phyloP scores from a whole-genome alignment of 2,888 invertebrate species.

The Eudemis profundana region DNA sequence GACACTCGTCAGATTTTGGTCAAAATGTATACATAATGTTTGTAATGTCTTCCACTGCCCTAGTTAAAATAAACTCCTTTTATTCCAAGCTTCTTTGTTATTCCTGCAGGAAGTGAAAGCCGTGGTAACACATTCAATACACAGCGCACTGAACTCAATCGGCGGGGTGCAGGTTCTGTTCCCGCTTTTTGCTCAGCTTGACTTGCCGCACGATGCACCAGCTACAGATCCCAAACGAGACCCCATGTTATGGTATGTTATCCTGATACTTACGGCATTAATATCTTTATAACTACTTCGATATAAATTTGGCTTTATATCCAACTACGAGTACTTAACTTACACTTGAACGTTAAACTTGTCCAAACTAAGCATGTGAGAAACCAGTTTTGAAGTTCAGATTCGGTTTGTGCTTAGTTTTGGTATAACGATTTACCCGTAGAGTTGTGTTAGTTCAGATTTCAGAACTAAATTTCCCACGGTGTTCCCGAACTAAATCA shows the following conservation, averaged over 20 bases:
- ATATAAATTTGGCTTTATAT: too few relatives aligned
- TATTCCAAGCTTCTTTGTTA: constrained; percentile 44
- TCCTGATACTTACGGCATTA: constrained; percentile 45
- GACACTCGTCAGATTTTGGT: too few relatives aligned
- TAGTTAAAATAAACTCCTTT: too few relatives aligned
- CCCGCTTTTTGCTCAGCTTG: constrained; percentile 98
- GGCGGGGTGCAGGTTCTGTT: constrained; percentile 99
- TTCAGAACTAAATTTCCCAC: constrained; percentile 51
- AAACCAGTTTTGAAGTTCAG: constrained; percentile 18
- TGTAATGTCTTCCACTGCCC: too few relatives aligned
- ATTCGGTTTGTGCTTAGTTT: constrained; percentile 28
- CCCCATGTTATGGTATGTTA: constrained; percentile 93
- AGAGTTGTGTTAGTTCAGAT: constrained; percentile 26
- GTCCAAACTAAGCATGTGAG: constrained; percentile 8
- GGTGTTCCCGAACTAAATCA: constrained; percentile 50
- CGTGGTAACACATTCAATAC: constrained; percentile 99
- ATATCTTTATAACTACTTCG: too few relatives aligned
- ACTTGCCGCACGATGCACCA: constrained; percentile 95
- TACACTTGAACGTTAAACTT: constrained; percentile 16
- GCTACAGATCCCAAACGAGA: constrained; percentile 93
- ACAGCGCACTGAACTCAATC: constrained; percentile 99
- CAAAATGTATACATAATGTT: too few relatives aligned
- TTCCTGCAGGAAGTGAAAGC: constrained; percentile 97
- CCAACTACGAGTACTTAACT: too few relatives aligned
- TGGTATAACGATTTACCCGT: constrained; percentile 14